Percentiles rank a stretch among this genome's conserved stretches.
Evolutionary conservation across 1,140 invertebrate genomes (phyloP).

Genomic region (Tetramorium alpestre): DNA sequence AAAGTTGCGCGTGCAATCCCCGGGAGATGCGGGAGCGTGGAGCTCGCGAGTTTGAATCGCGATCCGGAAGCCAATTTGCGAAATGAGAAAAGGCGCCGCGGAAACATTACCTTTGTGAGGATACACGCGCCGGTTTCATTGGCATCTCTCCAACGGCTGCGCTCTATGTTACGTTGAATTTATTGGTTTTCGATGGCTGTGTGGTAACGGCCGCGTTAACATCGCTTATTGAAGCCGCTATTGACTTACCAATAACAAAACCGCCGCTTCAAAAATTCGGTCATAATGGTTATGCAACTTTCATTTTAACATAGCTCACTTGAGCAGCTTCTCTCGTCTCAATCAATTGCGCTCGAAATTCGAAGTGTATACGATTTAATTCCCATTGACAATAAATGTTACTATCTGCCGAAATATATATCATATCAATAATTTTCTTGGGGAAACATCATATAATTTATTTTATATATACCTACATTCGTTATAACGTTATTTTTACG

Average conservation of each 20-base stretch:
- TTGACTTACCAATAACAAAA: conserved; percentile 35
- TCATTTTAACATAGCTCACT: not conserved
- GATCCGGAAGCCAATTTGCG: conserved; percentile 28
- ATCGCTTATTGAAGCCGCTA: conserved; percentile 35
- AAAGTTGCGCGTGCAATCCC: conserved; percentile 5
- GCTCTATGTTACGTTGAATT: conserved; percentile 10
- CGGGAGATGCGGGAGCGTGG: not conserved
- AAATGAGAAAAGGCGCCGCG: conserved; percentile 40
- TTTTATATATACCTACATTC: not conserved
- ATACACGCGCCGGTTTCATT: not conserved
- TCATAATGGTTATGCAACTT: not conserved
- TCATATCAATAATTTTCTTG: not conserved
- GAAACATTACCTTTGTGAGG: conserved; percentile 32
- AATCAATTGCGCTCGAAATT: conserved; percentile 3
- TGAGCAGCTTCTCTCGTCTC: not conserved
- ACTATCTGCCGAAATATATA: not conserved
- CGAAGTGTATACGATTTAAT: not conserved
- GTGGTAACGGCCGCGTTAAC: conserved; percentile 1
- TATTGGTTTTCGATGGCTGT: conserved; percentile 50
- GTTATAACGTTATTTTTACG: not conserved
- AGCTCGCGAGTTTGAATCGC: not conserved
- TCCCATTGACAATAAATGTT: not conserved
- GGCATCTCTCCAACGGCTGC: conserved; percentile 20
- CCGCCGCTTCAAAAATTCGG: conserved; percentile 32
- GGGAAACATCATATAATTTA: not conserved